Base-by-base conservation (phyloP, 2,888 invertebrate genomes). In the Phyto melanocephala region DNA sequence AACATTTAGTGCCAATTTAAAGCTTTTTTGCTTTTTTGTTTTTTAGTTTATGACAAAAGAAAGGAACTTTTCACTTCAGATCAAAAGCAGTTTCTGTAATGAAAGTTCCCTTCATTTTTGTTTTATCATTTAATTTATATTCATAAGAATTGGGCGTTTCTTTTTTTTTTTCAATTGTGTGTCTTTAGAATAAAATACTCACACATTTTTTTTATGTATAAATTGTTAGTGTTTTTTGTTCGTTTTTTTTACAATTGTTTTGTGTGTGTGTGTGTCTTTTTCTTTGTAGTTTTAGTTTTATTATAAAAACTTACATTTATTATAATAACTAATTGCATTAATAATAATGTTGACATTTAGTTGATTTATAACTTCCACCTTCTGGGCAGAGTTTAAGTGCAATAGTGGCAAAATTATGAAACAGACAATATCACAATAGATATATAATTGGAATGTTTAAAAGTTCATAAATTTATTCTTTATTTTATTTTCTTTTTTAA, bases 111-210 rank as follows among this genome's bases (percentile, higher is more conserved):
- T 72, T 35, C 47, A 45, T 47, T 78, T 54, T 58, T 42, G 33
- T 62, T 77, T 47, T 37, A 28, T 67, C 78, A 71, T 80, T 85
- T 85, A 81, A 71, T 80, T 85, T 85, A 37, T 88, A 86, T 88
- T 90, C 90, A 90, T 90, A 90, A 90, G 90, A 90, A 89, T 90
- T 90, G 90, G 90, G 90, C 90, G 89, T 90, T 89, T 82, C 35
- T 77, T 42, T 77, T 89, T 87, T 86, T 89, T 87, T 77, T n/a
- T n/a, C 63, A 78, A 67, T 60, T 76, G 81, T 84, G 67, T 81
- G 65, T 67, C 13, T 37, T 85, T 81, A 80, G 15, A 7, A 60
- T 35, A 35, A 52, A 58, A 40, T 85, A 81, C 80, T 81, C 74
- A 81, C 67, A 47, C 33, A 33, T 33, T 33, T 62, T 72, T 81